These are phyloP conservation scores for Platichthys stellatus DNA, from an alignment of 2,113 vertebrate genomes.

Conservation along the genomic window DNA sequence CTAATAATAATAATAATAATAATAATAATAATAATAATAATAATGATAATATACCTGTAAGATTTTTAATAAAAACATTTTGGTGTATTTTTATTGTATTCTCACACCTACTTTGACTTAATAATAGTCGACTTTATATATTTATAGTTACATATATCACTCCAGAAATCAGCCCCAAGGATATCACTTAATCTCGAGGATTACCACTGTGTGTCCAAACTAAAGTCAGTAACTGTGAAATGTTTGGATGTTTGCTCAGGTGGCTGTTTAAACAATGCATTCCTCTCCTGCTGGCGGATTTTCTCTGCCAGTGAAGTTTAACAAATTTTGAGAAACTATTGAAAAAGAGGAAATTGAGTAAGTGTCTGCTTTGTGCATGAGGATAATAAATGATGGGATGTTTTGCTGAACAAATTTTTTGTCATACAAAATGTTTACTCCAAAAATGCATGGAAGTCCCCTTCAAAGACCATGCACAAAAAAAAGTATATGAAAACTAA, in stretches of 20 bases:
- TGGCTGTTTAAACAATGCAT: slow-evolving; percentile 49
- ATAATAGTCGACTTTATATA: too few relatives aligned
- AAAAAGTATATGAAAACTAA: slow-evolving; percentile 3
- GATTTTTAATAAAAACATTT: too few relatives aligned
- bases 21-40: too few relatives aligned
- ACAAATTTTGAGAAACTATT: background rate
- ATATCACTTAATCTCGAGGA: slow-evolving; percentile 48
- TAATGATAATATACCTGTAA: too few relatives aligned
- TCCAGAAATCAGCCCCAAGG: slow-evolving; percentile 23
- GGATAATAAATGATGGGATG: background rate
- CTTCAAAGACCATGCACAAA: background rate
- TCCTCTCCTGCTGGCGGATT: background rate
- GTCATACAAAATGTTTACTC: background rate
- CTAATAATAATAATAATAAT: too few relatives aligned
- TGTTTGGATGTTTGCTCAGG: slow-evolving; percentile 55
- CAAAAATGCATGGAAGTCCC: background rate
- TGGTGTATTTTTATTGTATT: too few relatives aligned
- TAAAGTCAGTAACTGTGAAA: slow-evolving; percentile 30
- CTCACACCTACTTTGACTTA: too few relatives aligned
- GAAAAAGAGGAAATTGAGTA: background rate
- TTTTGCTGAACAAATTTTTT: background rate
- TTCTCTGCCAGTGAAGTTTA: background rate
- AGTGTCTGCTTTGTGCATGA: background rate
- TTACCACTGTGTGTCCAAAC: slow-evolving; percentile 37
- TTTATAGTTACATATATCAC: too few relatives aligned